These are phyloP conservation scores for Parnassius apollo DNA, from an alignment of 2,888 invertebrate species.

Conservation along the genomic window DNA sequence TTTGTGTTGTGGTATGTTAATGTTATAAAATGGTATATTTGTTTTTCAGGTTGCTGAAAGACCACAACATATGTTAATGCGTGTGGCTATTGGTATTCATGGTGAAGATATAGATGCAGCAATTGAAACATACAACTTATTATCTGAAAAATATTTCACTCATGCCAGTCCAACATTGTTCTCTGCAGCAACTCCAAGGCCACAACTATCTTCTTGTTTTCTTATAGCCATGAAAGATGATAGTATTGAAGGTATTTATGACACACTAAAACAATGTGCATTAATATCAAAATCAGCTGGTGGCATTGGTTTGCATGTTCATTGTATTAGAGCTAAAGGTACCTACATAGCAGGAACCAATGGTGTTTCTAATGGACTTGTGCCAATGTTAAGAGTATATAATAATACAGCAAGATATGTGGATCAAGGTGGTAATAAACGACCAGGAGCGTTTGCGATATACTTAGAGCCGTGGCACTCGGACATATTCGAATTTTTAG, in stretches of 20 bases:
- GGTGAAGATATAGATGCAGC: conserved; percentile 95
- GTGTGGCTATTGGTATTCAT: conserved; percentile 98
- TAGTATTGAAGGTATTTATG: conserved; percentile 97
- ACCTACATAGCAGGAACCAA: conserved; percentile 96
- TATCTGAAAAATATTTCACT: conserved; percentile 98
- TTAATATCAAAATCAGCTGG: conserved; percentile 98
- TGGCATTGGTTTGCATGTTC: conserved; percentile 97
- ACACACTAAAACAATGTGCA: conserved; percentile 95
- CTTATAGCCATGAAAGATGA: conserved; percentile 96
- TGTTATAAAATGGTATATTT: conserved; percentile 2
- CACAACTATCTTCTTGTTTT: conserved; percentile 98
- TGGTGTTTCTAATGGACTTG: conserved; percentile 96
- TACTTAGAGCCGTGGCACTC: conserved; percentile 99
- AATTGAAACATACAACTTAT: conserved; percentile 96
- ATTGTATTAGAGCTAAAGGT: conserved; percentile 96
- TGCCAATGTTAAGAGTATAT: conserved; percentile 97
- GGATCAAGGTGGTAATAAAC: conserved; percentile 98
- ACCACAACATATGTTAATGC: conserved; percentile 99
- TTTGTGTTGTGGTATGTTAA: neutral
- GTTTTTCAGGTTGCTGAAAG: conserved; percentile 89
- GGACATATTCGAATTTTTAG: conserved; percentile 96
- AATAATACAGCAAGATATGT: conserved; percentile 98
- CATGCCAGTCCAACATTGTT: conserved; percentile 99
- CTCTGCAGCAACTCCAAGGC: conserved; percentile 94
- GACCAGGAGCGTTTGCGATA: conserved; percentile 98